phyloP scores from a whole-genome alignment of 2,113 vertebrate species.

The Cromileptes altivelis region DNA sequence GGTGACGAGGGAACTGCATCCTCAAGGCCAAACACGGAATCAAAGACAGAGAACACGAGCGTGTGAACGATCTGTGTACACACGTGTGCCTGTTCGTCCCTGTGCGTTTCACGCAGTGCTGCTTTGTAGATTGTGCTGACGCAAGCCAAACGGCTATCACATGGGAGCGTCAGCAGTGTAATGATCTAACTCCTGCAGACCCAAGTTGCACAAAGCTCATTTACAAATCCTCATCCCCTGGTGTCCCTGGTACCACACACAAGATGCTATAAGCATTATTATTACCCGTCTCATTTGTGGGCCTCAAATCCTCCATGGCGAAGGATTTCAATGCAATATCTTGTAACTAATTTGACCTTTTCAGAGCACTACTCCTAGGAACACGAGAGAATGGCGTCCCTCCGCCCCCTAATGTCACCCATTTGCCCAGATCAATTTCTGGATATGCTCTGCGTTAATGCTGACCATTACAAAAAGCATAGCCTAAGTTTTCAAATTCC shows the following conservation, averaged over 20 bases:
- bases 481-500: neutral
- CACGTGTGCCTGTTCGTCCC: neutral
- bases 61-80: neutral
- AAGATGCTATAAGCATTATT: constrained; percentile 31
- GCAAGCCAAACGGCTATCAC: constrained; percentile 49
- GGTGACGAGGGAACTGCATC: constrained; percentile 10
- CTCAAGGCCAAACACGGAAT: constrained; percentile 29
- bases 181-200: constrained; percentile 43
- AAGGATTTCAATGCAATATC: constrained; percentile 38
- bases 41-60: neutral
- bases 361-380: neutral
- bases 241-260: constrained; percentile 12
- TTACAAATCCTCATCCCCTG: constrained; percentile 52
- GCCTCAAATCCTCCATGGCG: constrained; percentile 4
- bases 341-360: constrained; percentile 35
- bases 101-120: constrained; percentile 16
- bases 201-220: constrained; percentile 43
- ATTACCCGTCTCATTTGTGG: constrained; percentile 40
- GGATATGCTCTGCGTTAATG: constrained; percentile 13
- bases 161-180: constrained; percentile 34
- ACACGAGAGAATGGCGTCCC: neutral
- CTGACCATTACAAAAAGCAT: neutral
- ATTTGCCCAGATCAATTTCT: neutral
- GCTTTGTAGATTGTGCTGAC: constrained; percentile 68
- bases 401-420: neutral